These are phyloP conservation scores for Pagetopsis macropterus DNA, from an alignment of 2,797 vertebrate species.

Conservation along the genomic window DNA sequence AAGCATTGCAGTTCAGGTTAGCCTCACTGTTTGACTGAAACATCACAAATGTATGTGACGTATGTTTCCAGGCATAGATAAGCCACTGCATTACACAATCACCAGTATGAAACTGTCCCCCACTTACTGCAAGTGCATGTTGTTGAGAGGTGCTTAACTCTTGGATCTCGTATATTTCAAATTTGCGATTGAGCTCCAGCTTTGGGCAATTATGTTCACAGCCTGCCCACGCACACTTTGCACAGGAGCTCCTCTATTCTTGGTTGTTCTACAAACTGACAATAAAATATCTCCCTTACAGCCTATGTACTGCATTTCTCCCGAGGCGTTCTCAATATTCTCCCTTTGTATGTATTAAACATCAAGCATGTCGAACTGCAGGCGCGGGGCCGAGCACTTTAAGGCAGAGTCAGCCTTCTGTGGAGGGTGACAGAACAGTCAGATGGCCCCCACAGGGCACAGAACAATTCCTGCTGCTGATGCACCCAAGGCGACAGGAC, in stretches of 20 bases:
- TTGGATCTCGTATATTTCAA: slow-evolving; percentile 33
- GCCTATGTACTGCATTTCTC: slow-evolving; percentile 50
- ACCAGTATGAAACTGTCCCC: slow-evolving; percentile 14
- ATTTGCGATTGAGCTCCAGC: slow-evolving; percentile 44
- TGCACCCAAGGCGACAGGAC: slow-evolving; percentile 77
- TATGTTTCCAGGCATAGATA: slow-evolving; percentile 20
- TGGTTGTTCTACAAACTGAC: slow-evolving; percentile 62
- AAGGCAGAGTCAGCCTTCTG: slow-evolving; percentile 71
- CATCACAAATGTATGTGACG: neutral
- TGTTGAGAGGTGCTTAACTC: slow-evolving; percentile 52
- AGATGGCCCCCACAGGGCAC: slow-evolving; percentile 72
- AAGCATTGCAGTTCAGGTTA: slow-evolving; percentile 38
- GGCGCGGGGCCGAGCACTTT: slow-evolving; percentile 62
- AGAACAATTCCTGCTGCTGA: slow-evolving; percentile 75
- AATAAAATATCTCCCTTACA: slow-evolving; percentile 37
- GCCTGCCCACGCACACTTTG: slow-evolving; percentile 50
- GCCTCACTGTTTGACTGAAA: neutral
- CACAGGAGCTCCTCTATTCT: slow-evolving; percentile 57
- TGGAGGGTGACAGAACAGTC: slow-evolving; percentile 77
- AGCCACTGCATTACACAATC: slow-evolving; percentile 33
- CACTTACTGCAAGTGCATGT: slow-evolving; percentile 42
- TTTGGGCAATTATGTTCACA: slow-evolving; percentile 54
- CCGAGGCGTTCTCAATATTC: slow-evolving; percentile 58
- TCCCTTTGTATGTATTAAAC: slow-evolving; percentile 73
- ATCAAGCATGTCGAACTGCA: slow-evolving; percentile 67